A percentile compares a stretch with the other conserved stretches of the same genome.
Evolutionary conservation across 1,140 invertebrate species (phyloP).

Genomic region (Helicoverpa armigera): DNA sequence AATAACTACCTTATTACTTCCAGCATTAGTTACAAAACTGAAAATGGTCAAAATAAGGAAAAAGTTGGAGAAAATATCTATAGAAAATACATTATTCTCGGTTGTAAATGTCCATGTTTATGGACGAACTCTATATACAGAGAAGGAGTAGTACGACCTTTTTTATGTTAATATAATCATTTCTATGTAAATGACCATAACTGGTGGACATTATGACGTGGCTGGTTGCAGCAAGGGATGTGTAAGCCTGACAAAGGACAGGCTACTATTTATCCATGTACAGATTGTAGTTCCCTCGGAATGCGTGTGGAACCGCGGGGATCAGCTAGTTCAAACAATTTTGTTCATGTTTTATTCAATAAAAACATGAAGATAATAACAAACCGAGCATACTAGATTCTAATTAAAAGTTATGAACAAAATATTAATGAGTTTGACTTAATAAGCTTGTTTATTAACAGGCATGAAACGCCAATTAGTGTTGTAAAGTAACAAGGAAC

Average conservation of each 20-base stretch:
- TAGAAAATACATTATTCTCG: constrained; percentile 2
- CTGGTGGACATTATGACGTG: not conserved
- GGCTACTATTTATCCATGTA: too few species aligned
- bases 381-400: not conserved
- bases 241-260: too few species aligned
- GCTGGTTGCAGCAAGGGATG: too few species aligned
- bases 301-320: too few species aligned
- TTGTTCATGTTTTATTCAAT: not conserved
- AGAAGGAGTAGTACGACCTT: constrained; percentile 11
- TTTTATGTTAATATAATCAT: constrained; percentile 20
- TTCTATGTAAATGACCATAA: not conserved
- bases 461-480: not conserved
- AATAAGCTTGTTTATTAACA: constrained; percentile 3
- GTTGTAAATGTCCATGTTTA: not conserved
- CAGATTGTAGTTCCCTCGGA: not conserved
- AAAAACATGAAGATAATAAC: not conserved
- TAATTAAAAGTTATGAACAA: constrained; percentile 35
- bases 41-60: not conserved
- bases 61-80: not conserved
- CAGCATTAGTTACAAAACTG: not conserved
- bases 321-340: not conserved
- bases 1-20: not conserved
- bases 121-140: not conserved
- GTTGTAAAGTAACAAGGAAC: not conserved
- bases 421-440: constrained; percentile 14